Percentiles rank a stretch among this genome's conserved stretches.
Conservation (phyloP, 2,888 invertebrate species). For the Camponotus fellah region DNA sequence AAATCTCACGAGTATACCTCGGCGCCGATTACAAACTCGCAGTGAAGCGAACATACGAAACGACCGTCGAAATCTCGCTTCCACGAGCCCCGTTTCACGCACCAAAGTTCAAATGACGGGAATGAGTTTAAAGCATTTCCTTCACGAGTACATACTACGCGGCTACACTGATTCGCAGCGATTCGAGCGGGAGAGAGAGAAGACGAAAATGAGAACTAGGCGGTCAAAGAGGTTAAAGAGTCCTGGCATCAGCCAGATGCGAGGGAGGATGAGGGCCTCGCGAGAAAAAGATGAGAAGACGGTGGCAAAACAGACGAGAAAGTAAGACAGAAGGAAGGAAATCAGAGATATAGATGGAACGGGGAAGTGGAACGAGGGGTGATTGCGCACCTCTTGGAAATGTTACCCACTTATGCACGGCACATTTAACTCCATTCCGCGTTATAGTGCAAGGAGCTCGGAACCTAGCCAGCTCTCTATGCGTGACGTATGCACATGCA, state of each 20-base stretch:
- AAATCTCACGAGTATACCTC: neutral
- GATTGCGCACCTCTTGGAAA: conserved; percentile 73
- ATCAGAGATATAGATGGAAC: neutral
- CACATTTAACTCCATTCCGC: conserved; percentile 80
- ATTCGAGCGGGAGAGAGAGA: conserved; percentile 14
- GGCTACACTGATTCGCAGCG: conserved; percentile 15
- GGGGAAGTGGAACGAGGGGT: conserved; percentile 38
- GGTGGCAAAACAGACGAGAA: neutral
- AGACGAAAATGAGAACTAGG: neutral
- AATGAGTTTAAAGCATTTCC: conserved; percentile 43
- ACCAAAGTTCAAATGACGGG: conserved; percentile 43
- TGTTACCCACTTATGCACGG: conserved; percentile 80
- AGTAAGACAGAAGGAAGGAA: conserved; percentile 29
- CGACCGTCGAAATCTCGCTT: conserved; percentile 34
- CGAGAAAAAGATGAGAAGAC: conserved; percentile 35
- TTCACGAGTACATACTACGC: neutral
- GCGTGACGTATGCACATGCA: conserved; percentile 48
- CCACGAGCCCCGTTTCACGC: neutral
- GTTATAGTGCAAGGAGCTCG: conserved; percentile 47
- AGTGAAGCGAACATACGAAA: conserved; percentile 7
- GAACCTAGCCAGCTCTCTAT: conserved; percentile 12
- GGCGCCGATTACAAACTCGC: conserved; percentile 1
- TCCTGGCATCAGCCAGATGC: conserved; percentile 26
- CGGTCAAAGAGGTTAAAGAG: conserved; percentile 20
- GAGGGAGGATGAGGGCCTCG: neutral